A percentile compares a stretch with the other conserved stretches of the same genome.
phyloP scores from a whole-genome alignment of 2,888 invertebrate genomes.

The Epinotia nisella region DNA sequence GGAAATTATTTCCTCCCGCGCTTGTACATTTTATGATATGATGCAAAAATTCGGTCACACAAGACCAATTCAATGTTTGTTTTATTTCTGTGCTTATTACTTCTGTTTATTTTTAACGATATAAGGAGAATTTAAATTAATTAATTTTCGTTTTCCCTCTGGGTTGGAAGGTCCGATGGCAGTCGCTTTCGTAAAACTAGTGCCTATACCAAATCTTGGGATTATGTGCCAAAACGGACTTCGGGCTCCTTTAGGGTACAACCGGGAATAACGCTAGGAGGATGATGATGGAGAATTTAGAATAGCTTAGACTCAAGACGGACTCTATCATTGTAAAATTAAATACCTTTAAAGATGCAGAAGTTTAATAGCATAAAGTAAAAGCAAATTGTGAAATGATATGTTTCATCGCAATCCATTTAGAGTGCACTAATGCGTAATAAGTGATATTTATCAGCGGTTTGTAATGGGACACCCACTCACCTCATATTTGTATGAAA shows the following conservation, averaged over 20 bases:
- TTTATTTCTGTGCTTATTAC: constrained; percentile 4
- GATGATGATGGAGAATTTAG: neutral
- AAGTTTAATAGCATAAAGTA: no score
- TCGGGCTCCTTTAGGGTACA: no score
- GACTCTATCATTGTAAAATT: no score
- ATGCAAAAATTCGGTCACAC: constrained; percentile 30
- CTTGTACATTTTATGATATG: constrained; percentile 2
- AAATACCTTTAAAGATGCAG: no score
- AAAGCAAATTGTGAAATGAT: constrained; percentile 5
- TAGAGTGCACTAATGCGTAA: constrained; percentile 51
- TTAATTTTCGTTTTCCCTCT: no score
- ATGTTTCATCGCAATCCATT: constrained; percentile 16
- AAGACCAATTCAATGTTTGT: constrained; percentile 5
- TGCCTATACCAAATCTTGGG: no score
- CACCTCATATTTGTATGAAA: constrained; percentile 63
- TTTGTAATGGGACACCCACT: constrained; percentile 69
- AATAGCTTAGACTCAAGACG: neutral
- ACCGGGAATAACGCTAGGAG: no score
- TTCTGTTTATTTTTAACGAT: neutral
- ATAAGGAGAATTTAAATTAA: no score
- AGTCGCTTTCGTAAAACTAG: no score
- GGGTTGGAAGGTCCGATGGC: no score
- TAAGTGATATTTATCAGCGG: constrained; percentile 59
- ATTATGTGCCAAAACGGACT: no score
- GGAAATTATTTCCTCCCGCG: constrained; percentile 21